Base-by-base conservation (phyloP, 2,797 vertebrate genomes). In the Silurus lanzhouensis region DNA sequence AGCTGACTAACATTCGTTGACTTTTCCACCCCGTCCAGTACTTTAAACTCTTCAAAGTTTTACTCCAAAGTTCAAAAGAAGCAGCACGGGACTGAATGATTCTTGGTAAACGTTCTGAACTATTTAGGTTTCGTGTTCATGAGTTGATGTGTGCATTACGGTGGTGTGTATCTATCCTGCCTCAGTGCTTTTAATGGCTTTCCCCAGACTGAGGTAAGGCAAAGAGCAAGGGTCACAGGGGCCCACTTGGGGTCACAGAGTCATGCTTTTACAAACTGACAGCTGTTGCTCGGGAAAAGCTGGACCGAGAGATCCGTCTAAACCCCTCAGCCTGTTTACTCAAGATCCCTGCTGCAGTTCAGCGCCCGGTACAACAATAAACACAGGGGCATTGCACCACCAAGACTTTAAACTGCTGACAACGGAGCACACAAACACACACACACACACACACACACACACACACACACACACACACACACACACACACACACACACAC, bases 321-420 rank as follows among this genome's bases (percentile, higher is more conserved):
- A 92, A 88, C 86, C 78, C 87, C 78, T 89, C 86, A 61, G 67
- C 81, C 67, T 92, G 91, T 94, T 93, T 94, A 91, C 88, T 87
- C 82, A 93, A 92, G 86, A 91, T 91, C 92, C 90, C 91, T 85
- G 86, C 84, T 63, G 68, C 88, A 91, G 87, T 89, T 89, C 82
- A 83, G 91, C 87, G 87, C 85, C 85, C 87, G 87, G 86, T 91
- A 92, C 86, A 90, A 92, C 89, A 92, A 94, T 91, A 93, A 92
- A 92, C 83, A 90, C 90, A 91, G 88, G 88, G 84, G 87, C 88
- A 89, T 71, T 83, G 83, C 86, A 87, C 88, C 87, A 76, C 60
- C 81, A 89, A 84, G 70, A 85, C 81, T 83, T 90, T 68, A 80
- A 80, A 79, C 10, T 63, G 38, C 67, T 74, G 57, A 85, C 44